A percentile compares a stretch with the other conserved stretches of the same genome.
Conservation (phyloP, 1,140 invertebrate species). For the Heliconius himera region DNA sequence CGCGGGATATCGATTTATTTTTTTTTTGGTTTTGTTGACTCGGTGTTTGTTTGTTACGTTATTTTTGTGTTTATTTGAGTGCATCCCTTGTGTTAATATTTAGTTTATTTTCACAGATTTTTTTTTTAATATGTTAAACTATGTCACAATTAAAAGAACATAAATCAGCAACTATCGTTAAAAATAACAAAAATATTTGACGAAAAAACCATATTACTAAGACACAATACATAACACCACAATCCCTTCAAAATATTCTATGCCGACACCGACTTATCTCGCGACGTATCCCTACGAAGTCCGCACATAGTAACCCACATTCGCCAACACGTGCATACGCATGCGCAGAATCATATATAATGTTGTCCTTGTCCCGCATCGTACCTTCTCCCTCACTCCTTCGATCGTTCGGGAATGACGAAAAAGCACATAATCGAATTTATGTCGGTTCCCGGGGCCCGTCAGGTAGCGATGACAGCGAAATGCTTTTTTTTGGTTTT, state of each 20-base stretch:
- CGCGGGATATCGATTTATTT: conserved; percentile 39
- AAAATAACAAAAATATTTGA: neutral
- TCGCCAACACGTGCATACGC: conserved; percentile 67
- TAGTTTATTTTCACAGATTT: too few relatives aligned
- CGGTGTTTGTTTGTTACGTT: neutral
- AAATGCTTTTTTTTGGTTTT: conserved; percentile 31
- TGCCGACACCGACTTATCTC: conserved; percentile 35
- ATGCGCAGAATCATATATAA: conserved; percentile 52
- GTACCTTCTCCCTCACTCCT: conserved; percentile 48
- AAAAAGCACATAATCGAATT: conserved; percentile 80
- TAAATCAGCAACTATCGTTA: neutral
- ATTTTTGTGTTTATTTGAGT: neutral
- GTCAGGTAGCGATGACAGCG: conserved; percentile 54
- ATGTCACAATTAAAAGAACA: too few relatives aligned
- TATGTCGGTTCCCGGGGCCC: conserved; percentile 57
- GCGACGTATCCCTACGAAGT: conserved; percentile 44
- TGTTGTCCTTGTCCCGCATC: conserved; percentile 49
- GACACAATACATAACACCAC: neutral
- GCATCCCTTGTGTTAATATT: neutral
- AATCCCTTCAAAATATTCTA: neutral
- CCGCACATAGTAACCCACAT: conserved; percentile 43
- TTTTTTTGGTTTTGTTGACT: neutral
- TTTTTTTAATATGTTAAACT: too few relatives aligned
- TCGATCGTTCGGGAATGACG: conserved; percentile 78
- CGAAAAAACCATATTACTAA: neutral